These are phyloP conservation scores for Macrosteles quadrilineatus DNA, from an alignment of 1,140 invertebrate species.

Conservation along the genomic window DNA sequence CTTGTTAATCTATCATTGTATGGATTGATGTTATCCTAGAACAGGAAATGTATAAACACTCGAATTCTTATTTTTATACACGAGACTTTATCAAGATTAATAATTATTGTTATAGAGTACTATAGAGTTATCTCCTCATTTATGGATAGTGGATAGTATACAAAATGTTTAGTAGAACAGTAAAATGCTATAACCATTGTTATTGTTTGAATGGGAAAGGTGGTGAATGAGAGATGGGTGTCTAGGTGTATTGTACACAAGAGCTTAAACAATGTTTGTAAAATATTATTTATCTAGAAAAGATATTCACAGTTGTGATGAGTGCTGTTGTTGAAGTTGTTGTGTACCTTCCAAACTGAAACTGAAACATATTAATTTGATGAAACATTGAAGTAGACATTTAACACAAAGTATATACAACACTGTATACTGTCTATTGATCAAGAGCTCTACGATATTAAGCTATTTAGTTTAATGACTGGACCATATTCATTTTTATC, in stretches of 20 bases:
- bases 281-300: too few species aligned
- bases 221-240: background rate
- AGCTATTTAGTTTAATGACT: too few species aligned
- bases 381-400: too few species aligned
- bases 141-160: background rate
- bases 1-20: slow-evolving; percentile 8
- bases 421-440: too few species aligned
- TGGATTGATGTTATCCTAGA: slow-evolving; percentile 23
- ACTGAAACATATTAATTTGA: too few species aligned
- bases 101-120: slow-evolving; percentile 6
- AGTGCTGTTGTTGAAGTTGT: too few species aligned
- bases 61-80: slow-evolving; percentile 25
- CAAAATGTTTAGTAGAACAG: background rate
- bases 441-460: too few species aligned
- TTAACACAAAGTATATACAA: too few species aligned
- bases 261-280: too few species aligned
- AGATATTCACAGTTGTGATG: too few species aligned
- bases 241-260: background rate
- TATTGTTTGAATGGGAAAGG: background rate
- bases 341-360: too few species aligned
- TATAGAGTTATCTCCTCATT: slow-evolving; percentile 17
- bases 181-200: slow-evolving; percentile 18
- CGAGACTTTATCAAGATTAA: slow-evolving; percentile 22
- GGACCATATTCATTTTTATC: too few species aligned
- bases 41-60: slow-evolving; percentile 21